Percentiles rank a stretch among this genome's conserved stretches.
Evolutionary conservation across 1,140 invertebrate genomes (phyloP).

Genomic region (Pseudomyrmex flavicornis): DNA sequence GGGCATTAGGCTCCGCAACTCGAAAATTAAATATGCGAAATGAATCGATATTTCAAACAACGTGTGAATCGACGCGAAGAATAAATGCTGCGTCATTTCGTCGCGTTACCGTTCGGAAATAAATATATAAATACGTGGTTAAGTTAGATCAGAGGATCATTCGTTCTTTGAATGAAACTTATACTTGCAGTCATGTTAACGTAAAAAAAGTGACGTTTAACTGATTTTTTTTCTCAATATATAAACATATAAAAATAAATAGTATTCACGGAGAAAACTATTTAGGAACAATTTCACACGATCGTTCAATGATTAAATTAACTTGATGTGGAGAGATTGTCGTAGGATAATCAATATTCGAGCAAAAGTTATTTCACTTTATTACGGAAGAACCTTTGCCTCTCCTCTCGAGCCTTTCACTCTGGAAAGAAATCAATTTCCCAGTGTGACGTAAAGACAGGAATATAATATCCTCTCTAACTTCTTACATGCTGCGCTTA

Average conservation of each 20-base stretch:
- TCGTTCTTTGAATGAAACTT: too few relatives aligned
- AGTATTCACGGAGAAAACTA: background rate
- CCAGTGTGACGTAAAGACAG: constrained; percentile 52
- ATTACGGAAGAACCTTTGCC: constrained; percentile 44
- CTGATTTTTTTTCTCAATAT: too few relatives aligned
- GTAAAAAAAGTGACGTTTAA: too few relatives aligned
- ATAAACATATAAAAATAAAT: background rate
- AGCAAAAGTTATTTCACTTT: constrained; percentile 14
- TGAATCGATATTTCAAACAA: background rate
- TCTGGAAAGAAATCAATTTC: constrained; percentile 54
- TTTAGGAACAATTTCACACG: background rate
- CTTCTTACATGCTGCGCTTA: constrained; percentile 7
- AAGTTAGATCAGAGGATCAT: too few relatives aligned
- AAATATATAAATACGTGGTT: too few relatives aligned
- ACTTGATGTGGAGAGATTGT: background rate
- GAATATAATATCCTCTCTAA: constrained; percentile 45
- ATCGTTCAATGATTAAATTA: constrained; percentile 10
- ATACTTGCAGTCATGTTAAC: too few relatives aligned
- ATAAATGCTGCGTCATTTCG: background rate
- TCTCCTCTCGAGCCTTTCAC: constrained; percentile 27
- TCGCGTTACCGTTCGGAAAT: background rate
- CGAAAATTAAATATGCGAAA: constrained; percentile 36
- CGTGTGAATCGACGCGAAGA: background rate
- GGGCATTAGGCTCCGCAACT: constrained; percentile 72
- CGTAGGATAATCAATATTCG: constrained; percentile 7